Evolutionary conservation across 2,888 invertebrate species (phyloP).

Genomic region (Tortricodes alternella): DNA sequence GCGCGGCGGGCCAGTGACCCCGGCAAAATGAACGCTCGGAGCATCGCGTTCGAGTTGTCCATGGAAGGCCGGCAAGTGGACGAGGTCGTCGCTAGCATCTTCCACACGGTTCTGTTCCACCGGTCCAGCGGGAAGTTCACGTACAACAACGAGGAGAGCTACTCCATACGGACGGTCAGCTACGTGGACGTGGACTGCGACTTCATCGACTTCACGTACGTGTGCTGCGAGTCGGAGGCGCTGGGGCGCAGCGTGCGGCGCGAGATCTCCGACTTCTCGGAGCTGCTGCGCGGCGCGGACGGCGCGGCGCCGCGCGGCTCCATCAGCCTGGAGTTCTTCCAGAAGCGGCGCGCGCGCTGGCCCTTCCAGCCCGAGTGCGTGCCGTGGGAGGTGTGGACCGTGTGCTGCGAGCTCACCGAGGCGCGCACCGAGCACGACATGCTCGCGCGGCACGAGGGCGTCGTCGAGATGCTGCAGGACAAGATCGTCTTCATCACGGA

Average conservation of each 20-base stretch:
- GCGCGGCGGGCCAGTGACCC: conserved; percentile 62
- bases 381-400: conserved; percentile 99
- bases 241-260: conserved; percentile 88
- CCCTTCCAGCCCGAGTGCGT: conserved; percentile 94
- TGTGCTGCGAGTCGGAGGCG: conserved; percentile 93
- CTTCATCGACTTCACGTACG: conserved; percentile 98
- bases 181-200: conserved; percentile 99
- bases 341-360: conserved; percentile 95
- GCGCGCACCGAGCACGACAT: conserved; percentile 93
- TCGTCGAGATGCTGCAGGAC: conserved; percentile 94
- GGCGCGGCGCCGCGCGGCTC: conserved; percentile 88
- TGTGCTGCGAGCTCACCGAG: conserved; percentile 93
- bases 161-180: conserved; percentile 97
- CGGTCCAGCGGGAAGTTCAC: conserved; percentile 96
- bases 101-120: conserved; percentile 96
- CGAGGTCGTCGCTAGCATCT: conserved; percentile 94
- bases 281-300: conserved; percentile 88
- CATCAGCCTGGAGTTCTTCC: conserved; percentile 97
- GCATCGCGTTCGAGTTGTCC: conserved; percentile 90
- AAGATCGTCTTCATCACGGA: conserved; percentile 97
- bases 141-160: conserved; percentile 96
- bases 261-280: conserved; percentile 90
- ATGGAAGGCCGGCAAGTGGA: conserved; percentile 96
- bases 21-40: conserved; percentile 89
- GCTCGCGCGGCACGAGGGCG: conserved; percentile 92